phyloP scores from a whole-genome alignment of 1,140 invertebrate species.

The Pseudomyrmex gracilis region DNA sequence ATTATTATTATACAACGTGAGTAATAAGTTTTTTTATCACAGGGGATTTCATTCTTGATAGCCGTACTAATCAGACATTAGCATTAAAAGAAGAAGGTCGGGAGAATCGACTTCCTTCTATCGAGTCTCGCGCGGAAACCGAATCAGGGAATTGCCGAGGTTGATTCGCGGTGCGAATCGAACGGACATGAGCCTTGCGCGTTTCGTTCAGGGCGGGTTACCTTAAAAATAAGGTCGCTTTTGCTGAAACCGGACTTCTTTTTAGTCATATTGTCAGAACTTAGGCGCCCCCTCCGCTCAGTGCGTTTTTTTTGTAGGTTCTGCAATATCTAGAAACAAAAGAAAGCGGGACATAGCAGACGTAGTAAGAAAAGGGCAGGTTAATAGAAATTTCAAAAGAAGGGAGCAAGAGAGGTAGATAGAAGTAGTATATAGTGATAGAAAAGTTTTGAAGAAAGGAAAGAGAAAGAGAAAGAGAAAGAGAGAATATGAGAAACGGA shows the following conservation, averaged over 20 bases:
- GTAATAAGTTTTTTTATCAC: neutral
- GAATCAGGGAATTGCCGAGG: slow-evolving; percentile 69
- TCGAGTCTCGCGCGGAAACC: slow-evolving; percentile 73
- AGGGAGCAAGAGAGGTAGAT: slow-evolving; percentile 61
- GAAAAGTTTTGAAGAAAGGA: slow-evolving; percentile 16
- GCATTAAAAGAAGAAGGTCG: neutral
- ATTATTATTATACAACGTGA: neutral
- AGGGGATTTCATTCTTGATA: neutral
- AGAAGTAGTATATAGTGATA: slow-evolving; percentile 69
- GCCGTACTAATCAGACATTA: neutral
- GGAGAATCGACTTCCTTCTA: slow-evolving; percentile 63
- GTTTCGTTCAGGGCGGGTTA: slow-evolving; percentile 89
- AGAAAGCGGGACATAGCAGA: slow-evolving; percentile 89
- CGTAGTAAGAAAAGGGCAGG: slow-evolving; percentile 85
- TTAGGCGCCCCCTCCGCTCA: slow-evolving; percentile 96
- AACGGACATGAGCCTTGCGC: slow-evolving; percentile 81
- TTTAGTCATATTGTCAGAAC: slow-evolving; percentile 94
- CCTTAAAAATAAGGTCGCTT: slow-evolving; percentile 98
- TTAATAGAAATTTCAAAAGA: slow-evolving; percentile 60
- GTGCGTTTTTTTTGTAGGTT: slow-evolving; percentile 98
- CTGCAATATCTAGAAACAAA: slow-evolving; percentile 98
- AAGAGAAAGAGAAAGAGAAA: slow-evolving; percentile 23
- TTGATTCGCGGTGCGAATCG: slow-evolving; percentile 70
- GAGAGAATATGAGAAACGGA: slow-evolving; percentile 38
- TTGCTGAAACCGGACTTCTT: slow-evolving; percentile 95